These are phyloP conservation scores for Centruroides sculpturatus DNA, from an alignment of 1,140 invertebrate species.

Conservation along the genomic window DNA sequence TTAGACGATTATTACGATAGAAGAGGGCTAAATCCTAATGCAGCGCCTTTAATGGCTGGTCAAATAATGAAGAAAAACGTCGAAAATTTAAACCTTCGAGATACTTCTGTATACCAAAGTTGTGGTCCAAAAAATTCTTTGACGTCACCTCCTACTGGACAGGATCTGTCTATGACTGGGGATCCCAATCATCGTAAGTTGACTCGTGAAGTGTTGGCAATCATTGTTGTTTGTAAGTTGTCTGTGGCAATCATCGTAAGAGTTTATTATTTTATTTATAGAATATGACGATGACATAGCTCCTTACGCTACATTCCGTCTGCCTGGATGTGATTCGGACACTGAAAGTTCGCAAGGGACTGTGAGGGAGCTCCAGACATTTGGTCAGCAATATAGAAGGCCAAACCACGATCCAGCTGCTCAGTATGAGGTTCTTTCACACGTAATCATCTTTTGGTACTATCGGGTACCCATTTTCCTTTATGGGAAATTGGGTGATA, in stretches of 20 bases:
- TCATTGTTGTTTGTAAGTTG: too few species aligned
- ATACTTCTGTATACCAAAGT: slow-evolving; percentile 15
- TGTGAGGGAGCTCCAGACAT: slow-evolving; percentile 15
- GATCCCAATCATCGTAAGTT: slow-evolving; percentile 13
- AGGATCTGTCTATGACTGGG: slow-evolving; percentile 1
- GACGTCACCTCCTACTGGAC: slow-evolving; percentile 1
- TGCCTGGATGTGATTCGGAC: slow-evolving; percentile 16
- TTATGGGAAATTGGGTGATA: not conserved
- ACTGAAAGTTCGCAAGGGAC: slow-evolving; percentile 16
- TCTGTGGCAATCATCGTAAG: slow-evolving; percentile 8
- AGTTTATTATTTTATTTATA: not conserved
- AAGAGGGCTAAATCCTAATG: slow-evolving; percentile 4
- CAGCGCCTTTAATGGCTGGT: slow-evolving; percentile 8
- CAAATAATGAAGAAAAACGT: not conserved
- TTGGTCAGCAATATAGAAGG: slow-evolving; percentile 6
- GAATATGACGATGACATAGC: slow-evolving; percentile 17
- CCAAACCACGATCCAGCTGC: slow-evolving; percentile 3
- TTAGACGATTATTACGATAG: slow-evolving; percentile 11
- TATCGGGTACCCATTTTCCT: not conserved
- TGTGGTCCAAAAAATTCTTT: not conserved
- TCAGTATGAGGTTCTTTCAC: slow-evolving; percentile 15
- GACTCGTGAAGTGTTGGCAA: too few species aligned
- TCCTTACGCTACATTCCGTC: slow-evolving; percentile 15
- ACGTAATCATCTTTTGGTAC: not conserved
- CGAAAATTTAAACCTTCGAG: slow-evolving; percentile 4